These are phyloP conservation scores for Pseudococcus viburni DNA, from an alignment of 2,888 invertebrate species.

Conservation along the genomic window DNA sequence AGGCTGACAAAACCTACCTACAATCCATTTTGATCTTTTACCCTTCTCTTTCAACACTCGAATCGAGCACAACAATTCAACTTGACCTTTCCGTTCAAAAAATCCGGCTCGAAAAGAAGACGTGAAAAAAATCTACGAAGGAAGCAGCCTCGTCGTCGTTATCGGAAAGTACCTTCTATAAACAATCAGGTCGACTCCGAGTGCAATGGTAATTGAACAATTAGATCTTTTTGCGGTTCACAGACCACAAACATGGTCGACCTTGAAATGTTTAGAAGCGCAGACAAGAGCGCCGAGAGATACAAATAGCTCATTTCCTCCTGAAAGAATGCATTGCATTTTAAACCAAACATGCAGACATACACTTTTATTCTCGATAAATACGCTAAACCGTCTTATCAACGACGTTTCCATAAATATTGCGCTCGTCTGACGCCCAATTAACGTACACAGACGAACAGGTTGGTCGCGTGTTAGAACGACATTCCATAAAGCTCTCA, in stretches of 20 bases:
- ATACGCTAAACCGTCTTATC: slow-evolving; percentile 11
- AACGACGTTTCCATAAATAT: slow-evolving; percentile 6
- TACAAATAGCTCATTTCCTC: slow-evolving; percentile 37
- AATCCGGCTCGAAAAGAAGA: background rate
- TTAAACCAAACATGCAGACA: background rate
- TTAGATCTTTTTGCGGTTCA: slow-evolving; percentile 38
- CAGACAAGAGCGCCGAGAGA: slow-evolving; percentile 7
- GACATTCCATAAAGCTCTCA: slow-evolving; percentile 41
- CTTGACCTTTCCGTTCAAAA: background rate
- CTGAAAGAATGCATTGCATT: background rate
- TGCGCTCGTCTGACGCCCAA: background rate
- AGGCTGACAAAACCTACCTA: too few relatives aligned
- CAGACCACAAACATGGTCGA: slow-evolving; percentile 41
- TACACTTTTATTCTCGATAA: slow-evolving; percentile 5
- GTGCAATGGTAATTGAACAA: slow-evolving; percentile 48
- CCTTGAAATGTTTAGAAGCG: slow-evolving; percentile 36
- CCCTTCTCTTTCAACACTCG: background rate
- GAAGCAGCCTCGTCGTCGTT: background rate
- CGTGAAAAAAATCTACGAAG: background rate
- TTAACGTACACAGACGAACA: background rate
- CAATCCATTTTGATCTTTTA: background rate
- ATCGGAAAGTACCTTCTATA: background rate
- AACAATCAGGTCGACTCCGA: slow-evolving; percentile 1
- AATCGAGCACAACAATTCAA: background rate
- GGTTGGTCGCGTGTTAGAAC: slow-evolving; percentile 37